Conservation (phyloP, 2,797 vertebrate species). For the Enteromius treurensis region DNA sequence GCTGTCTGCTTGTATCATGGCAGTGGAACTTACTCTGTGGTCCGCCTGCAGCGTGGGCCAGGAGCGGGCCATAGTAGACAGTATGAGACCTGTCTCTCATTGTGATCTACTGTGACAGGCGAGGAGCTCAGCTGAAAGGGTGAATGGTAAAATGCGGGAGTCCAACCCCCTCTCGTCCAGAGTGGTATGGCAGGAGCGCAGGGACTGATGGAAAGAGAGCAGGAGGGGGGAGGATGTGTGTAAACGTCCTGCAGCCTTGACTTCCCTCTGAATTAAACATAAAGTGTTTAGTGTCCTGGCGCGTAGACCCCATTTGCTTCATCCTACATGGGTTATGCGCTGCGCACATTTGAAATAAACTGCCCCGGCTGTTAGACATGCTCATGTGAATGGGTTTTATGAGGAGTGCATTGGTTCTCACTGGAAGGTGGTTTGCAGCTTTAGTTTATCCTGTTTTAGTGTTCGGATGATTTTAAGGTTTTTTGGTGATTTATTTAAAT, state of each 20-base stretch:
- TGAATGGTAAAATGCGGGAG: slow-evolving; percentile 47
- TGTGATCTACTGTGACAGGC: slow-evolving; percentile 55
- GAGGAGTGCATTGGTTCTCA: slow-evolving; percentile 25
- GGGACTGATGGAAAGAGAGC: slow-evolving; percentile 21
- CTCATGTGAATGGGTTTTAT: slow-evolving; percentile 40
- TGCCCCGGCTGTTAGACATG: slow-evolving; percentile 43
- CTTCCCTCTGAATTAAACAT: slow-evolving; percentile 64
- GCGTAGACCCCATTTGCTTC: slow-evolving; percentile 57
- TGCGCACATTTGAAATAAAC: slow-evolving; percentile 43
- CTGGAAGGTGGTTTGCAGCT: slow-evolving; percentile 39
- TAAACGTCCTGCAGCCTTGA: slow-evolving; percentile 55
- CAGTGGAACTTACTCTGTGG: slow-evolving; percentile 21
- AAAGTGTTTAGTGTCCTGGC: slow-evolving; percentile 61
- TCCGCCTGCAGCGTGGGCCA: slow-evolving; percentile 24
- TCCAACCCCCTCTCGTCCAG: slow-evolving; percentile 39
- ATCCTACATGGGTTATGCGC: slow-evolving; percentile 45
- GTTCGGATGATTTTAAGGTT: slow-evolving; percentile 13
- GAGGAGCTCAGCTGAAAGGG: slow-evolving; percentile 40
- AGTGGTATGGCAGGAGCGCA: slow-evolving; percentile 37
- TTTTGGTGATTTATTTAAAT: background rate
- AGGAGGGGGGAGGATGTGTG: slow-evolving; percentile 39
- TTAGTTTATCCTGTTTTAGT: background rate
- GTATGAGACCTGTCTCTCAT: slow-evolving; percentile 58
- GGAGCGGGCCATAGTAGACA: slow-evolving; percentile 32
- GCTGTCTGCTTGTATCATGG: slow-evolving; percentile 14